Percentiles rank a stretch among this genome's conserved stretches.
Conservation (phyloP, 2,797 vertebrate genomes). For the Typhlichthys eigenmanni region DNA sequence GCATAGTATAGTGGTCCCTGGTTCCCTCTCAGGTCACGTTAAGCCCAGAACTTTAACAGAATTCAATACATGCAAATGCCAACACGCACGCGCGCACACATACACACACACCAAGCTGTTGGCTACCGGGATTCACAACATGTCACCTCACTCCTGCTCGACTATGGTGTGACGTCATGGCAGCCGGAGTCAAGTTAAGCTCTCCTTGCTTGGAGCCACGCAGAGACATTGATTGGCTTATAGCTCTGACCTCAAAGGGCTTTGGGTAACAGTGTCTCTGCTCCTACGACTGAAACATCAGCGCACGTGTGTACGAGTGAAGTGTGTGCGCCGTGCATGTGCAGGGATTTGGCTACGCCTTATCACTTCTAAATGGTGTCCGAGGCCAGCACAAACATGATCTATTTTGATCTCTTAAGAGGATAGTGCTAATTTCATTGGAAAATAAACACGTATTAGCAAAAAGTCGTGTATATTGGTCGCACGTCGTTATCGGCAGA, state of each 20-base stretch:
- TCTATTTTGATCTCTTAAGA: not conserved
- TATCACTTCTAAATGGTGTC: constrained; percentile 48
- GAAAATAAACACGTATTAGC: constrained; percentile 5
- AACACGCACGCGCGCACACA: constrained; percentile 16
- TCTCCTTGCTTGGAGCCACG: constrained; percentile 34
- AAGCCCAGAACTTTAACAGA: constrained; percentile 41
- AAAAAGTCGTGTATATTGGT: no score
- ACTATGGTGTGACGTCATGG: constrained; percentile 31
- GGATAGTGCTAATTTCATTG: no score
- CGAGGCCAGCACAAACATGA: constrained; percentile 36
- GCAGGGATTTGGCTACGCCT: constrained; percentile 37
- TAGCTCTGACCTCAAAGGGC: constrained; percentile 38
- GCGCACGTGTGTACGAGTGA: constrained; percentile 50
- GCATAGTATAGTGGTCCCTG: constrained; percentile 16
- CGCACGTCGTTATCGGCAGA: no score
- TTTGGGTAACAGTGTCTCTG: constrained; percentile 39
- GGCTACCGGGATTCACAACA: constrained; percentile 50
- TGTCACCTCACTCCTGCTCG: constrained; percentile 29
- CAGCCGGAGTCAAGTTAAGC: constrained; percentile 43
- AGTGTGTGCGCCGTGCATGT: constrained; percentile 17
- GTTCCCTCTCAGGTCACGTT: constrained; percentile 19
- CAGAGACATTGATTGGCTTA: constrained; percentile 52
- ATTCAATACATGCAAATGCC: constrained; percentile 32
- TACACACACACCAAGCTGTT: constrained; percentile 28
- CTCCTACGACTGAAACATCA: constrained; percentile 45